Percentiles rank a stretch among this genome's conserved stretches.
phyloP scores from a whole-genome alignment of 2,888 invertebrate species.

The Aphelenchoides bicaudatus region DNA sequence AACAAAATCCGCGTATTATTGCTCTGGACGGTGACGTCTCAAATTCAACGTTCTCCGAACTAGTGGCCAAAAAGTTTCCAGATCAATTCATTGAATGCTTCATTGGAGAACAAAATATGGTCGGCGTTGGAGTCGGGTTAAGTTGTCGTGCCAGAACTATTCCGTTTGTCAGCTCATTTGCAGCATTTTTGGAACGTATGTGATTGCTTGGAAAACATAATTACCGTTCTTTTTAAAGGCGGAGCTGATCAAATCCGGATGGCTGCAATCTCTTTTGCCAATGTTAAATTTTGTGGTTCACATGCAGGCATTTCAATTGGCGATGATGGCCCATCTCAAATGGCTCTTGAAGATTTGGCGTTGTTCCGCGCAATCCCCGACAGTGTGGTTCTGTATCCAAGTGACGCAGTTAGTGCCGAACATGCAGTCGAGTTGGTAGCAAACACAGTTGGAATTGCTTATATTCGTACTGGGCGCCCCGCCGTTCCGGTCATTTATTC shows the following conservation, averaged over 20 bases:
- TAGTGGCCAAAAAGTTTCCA: slow-evolving; percentile 72
- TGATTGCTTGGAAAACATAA: no score
- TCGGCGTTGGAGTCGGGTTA: slow-evolving; percentile 83
- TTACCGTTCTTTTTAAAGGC: slow-evolving; percentile 89
- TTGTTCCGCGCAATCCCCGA: slow-evolving; percentile 85
- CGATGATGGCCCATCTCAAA: slow-evolving; percentile 76
- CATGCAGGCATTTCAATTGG: slow-evolving; percentile 96
- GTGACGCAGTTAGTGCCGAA: slow-evolving; percentile 86
- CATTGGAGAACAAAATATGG: slow-evolving; percentile 97
- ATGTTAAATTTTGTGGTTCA: slow-evolving; percentile 84
- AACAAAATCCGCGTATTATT: slow-evolving; percentile 66
- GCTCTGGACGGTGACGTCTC: slow-evolving; percentile 78
- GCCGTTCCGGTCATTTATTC: slow-evolving; percentile 80
- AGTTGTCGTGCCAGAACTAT: slow-evolving; percentile 86
- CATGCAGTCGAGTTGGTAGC: slow-evolving; percentile 91
- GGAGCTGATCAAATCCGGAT: slow-evolving; percentile 97
- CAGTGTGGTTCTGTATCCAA: slow-evolving; percentile 71
- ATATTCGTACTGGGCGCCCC: slow-evolving; percentile 90
- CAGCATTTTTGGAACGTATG: no score
- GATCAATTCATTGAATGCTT: slow-evolving; percentile 89
- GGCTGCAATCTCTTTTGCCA: slow-evolving; percentile 97
- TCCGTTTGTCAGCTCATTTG: slow-evolving; percentile 94
- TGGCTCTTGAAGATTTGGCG: slow-evolving; percentile 97
- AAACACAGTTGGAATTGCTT: slow-evolving; percentile 72
- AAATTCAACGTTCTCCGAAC: slow-evolving; percentile 94